Percentiles rank a stretch among this genome's conserved stretches.
phyloP scores from a whole-genome alignment of 2,113 vertebrate species.

The Neotoma lepida region DNA sequence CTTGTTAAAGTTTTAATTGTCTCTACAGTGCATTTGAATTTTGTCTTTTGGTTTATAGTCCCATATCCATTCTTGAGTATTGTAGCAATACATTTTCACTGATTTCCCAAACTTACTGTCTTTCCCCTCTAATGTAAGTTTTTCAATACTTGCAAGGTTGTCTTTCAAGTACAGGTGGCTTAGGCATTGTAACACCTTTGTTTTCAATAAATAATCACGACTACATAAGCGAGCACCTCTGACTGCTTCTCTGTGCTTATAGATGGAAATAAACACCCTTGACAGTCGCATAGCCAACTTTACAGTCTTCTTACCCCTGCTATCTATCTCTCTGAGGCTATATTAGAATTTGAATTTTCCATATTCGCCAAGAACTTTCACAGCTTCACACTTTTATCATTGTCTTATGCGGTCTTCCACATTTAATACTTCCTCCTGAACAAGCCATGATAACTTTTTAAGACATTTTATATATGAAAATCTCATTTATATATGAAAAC shows the following conservation, averaged over 20 bases:
- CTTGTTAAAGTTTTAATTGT: neutral
- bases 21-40: neutral
- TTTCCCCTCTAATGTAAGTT: neutral
- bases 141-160: neutral
- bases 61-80: neutral
- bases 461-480: neutral
- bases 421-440: neutral
- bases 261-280: conserved; percentile 1
- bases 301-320: neutral
- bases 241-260: neutral
- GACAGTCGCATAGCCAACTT: neutral
- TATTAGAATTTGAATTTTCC: neutral
- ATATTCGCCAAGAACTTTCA: neutral
- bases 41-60: neutral
- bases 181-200: neutral
- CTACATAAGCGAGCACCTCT: neutral
- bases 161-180: neutral
- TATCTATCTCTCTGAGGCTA: neutral
- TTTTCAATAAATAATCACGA: neutral
- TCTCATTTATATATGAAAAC: neutral
- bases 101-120: neutral
- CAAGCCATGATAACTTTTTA: neutral
- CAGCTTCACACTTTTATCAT: neutral
- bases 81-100: neutral
- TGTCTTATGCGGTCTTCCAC: neutral